These are phyloP conservation scores for Anthopleura xanthogrammica DNA, from an alignment of 92 coral and sea anemone genomes.

Conservation along the genomic window DNA sequence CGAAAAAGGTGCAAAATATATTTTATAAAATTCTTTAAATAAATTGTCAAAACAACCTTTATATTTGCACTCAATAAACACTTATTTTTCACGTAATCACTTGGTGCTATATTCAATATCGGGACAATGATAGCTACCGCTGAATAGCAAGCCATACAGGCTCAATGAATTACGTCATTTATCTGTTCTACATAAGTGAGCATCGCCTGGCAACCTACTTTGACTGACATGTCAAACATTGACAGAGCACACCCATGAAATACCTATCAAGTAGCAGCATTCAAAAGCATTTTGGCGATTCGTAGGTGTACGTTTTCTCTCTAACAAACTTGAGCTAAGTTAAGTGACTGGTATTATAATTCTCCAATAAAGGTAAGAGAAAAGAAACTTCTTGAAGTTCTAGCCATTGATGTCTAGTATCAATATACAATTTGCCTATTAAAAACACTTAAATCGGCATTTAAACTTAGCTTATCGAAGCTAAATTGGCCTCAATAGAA, in stretches of 20 bases:
- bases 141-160: not conserved
- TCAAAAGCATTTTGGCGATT: not conserved
- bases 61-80: not conserved
- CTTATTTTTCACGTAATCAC: not conserved
- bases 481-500: not conserved
- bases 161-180: not conserved
- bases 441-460: not conserved
- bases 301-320: not conserved
- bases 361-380: not conserved
- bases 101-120: too few species aligned
- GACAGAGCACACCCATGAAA: conserved; percentile 3
- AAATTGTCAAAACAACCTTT: not conserved
- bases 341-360: too few species aligned
- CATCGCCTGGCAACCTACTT: conserved; percentile 10
- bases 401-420: too few species aligned
- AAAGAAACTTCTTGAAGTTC: not conserved
- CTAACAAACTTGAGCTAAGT: not conserved
- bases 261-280: not conserved
- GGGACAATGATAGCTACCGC: not conserved
- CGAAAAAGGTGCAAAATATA: too few species aligned
- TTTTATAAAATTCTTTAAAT: too few species aligned
- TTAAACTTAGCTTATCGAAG: not conserved
- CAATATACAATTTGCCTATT: not conserved
- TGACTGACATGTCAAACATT: conserved; percentile 22
- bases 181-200: not conserved